These are phyloP conservation scores for Ostrea denselamellosa DNA, from an alignment of 1,140 invertebrate genomes.

Conservation along the genomic window DNA sequence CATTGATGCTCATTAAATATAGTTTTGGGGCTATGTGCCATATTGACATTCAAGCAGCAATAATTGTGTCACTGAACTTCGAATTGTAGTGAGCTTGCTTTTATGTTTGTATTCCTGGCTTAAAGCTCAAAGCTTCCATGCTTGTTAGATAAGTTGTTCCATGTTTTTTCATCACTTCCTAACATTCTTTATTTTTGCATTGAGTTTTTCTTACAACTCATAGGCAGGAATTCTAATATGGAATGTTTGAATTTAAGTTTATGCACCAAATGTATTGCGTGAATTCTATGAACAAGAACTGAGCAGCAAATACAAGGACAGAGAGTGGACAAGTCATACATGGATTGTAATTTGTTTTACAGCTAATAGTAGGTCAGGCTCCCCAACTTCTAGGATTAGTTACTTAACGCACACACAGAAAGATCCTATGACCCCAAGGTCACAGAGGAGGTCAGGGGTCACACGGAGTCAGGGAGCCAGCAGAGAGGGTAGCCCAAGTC, in stretches of 20 bases:
- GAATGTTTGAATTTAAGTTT: background rate
- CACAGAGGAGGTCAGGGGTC: constrained; percentile 82
- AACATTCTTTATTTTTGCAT: background rate
- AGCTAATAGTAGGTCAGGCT: constrained; percentile 92
- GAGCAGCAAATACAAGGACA: background rate
- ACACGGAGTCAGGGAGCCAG: constrained; percentile 83
- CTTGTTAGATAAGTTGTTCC: background rate
- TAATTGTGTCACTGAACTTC: background rate
- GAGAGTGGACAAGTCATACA: background rate
- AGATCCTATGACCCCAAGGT: constrained; percentile 66
- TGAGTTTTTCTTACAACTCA: background rate
- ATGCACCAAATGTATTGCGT: background rate
- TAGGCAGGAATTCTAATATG: background rate
- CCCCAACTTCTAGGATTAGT: constrained; percentile 88
- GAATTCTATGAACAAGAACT: background rate
- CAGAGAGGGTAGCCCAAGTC: constrained; percentile 85
- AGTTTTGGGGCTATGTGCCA: background rate
- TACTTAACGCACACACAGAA: constrained; percentile 84
- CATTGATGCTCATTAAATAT: background rate
- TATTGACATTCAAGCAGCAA: background rate
- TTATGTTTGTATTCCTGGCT: constrained; percentile 1
- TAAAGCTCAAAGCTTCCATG: background rate
- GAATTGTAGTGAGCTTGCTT: constrained; percentile 10
- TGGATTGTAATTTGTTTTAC: constrained; percentile 53
- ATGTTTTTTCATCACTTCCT: background rate